These are phyloP conservation scores for Amphipyra berbera DNA, from an alignment of 2,888 invertebrate genomes.

Conservation along the genomic window DNA sequence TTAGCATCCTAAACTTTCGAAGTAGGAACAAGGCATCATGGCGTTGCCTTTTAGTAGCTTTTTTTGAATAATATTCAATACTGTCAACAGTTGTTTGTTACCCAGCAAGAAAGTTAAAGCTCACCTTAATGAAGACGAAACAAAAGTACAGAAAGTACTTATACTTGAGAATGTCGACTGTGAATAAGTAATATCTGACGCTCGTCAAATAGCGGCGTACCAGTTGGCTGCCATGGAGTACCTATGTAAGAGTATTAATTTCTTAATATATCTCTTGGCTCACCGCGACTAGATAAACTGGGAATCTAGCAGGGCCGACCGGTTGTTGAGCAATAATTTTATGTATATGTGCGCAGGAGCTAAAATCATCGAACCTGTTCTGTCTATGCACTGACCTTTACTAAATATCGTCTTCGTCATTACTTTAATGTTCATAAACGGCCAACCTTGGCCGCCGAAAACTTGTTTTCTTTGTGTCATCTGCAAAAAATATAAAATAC, in stretches of 20 bases:
- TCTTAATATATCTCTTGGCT: conserved; percentile 49
- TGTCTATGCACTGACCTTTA: conserved; percentile 66
- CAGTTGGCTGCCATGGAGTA: conserved; percentile 5
- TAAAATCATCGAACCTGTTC: conserved; percentile 63
- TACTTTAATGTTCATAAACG: conserved; percentile 41
- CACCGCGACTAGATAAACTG: conserved; percentile 51
- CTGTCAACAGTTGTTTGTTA: too few species aligned
- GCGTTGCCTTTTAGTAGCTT: too few species aligned
- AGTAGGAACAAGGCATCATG: not conserved
- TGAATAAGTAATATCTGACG: conserved; percentile 19
- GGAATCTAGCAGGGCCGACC: conserved; percentile 60
- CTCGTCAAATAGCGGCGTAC: not conserved
- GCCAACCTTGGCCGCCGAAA: conserved; percentile 48
- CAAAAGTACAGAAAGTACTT: conserved; percentile 3
- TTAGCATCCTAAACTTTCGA: too few species aligned
- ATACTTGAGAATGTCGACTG: conserved; percentile 1
- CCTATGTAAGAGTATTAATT: conserved; percentile 41
- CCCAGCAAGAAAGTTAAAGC: not conserved
- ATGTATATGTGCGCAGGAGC: conserved; percentile 50
- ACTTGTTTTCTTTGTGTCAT: conserved; percentile 35
- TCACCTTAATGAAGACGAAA: conserved; percentile 3
- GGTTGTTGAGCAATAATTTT: conserved; percentile 65
- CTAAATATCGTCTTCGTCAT: conserved; percentile 53
- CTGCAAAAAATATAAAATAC: conserved; percentile 27
- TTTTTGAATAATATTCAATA: too few species aligned